phyloP scores from a whole-genome alignment of 2,113 vertebrate species.

The Coregonus clupeaformis region DNA sequence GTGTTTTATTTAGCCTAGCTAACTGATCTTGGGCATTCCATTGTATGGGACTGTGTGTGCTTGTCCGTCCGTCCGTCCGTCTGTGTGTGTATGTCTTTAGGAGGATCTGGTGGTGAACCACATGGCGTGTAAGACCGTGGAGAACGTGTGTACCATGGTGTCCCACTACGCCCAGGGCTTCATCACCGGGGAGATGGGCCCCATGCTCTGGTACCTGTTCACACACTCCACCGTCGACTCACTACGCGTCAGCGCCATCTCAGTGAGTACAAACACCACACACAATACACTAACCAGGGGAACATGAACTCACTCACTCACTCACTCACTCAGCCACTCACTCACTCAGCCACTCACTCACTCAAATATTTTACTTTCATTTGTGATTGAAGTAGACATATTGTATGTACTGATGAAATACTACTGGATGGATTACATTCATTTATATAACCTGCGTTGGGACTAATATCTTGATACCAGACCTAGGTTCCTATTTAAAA shows the following conservation, averaged over 20 bases:
- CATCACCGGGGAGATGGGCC: slow-evolving; percentile 84
- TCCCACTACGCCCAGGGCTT: slow-evolving; percentile 80
- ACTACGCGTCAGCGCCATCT: slow-evolving; percentile 86
- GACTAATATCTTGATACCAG: background rate
- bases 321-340: too few species aligned
- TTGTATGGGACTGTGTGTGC: slow-evolving; percentile 5
- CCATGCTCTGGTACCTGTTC: slow-evolving; percentile 88
- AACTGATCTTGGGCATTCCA: background rate
- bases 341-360: background rate
- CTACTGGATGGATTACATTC: background rate
- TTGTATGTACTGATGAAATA: background rate
- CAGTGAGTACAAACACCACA: slow-evolving; percentile 73
- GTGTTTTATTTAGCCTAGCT: background rate
- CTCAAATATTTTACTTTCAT: background rate
- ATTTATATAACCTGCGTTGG: background rate
- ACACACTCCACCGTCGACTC: slow-evolving; percentile 85
- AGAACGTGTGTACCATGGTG: slow-evolving; percentile 84
- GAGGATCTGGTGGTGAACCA: slow-evolving; percentile 88
- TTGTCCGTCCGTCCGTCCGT: background rate
- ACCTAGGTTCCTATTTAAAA: too few species aligned
- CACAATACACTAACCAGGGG: background rate
- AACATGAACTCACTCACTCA: background rate
- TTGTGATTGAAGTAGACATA: too few species aligned
- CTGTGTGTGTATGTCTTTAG: slow-evolving; percentile 60
- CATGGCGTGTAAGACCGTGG: slow-evolving; percentile 87